Conservation (phyloP, 2,797 vertebrate genomes). For the Fundulus diaphanus region DNA sequence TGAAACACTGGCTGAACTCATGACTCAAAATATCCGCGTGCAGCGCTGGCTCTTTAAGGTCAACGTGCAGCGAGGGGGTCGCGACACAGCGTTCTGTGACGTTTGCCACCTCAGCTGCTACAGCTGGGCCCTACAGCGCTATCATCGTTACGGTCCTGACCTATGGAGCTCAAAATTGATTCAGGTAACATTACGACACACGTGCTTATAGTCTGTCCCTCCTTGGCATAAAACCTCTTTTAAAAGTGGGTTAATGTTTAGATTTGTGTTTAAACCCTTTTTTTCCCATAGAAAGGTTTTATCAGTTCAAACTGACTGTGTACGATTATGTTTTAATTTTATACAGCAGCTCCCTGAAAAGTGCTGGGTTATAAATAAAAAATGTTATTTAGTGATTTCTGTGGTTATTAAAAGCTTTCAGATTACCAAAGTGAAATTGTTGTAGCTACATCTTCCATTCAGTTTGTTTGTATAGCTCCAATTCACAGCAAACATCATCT, state of each 20-base stretch:
- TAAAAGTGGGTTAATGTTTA: constrained; percentile 34
- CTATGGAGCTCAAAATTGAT: constrained; percentile 79
- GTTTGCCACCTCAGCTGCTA: constrained; percentile 78
- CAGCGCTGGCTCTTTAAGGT: constrained; percentile 89
- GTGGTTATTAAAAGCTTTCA: background rate
- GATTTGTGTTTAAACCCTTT: constrained; percentile 26
- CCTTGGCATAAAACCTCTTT: constrained; percentile 24
- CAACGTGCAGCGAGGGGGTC: constrained; percentile 78
- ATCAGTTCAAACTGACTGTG: constrained; percentile 39
- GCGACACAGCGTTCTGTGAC: constrained; percentile 88
- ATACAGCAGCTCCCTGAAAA: constrained; percentile 38
- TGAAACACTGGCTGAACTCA: constrained; percentile 78
- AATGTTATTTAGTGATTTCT: constrained; percentile 39
- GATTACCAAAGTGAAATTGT: constrained; percentile 24
- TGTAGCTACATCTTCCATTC: background rate
- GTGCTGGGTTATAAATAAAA: constrained; percentile 39
- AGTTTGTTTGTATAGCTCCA: background rate
- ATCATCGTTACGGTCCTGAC: constrained; percentile 52
- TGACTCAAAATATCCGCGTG: constrained; percentile 82
- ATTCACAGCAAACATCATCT: background rate
- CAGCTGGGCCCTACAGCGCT: constrained; percentile 77
- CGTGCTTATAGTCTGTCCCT: constrained; percentile 10
- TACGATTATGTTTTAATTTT: constrained; percentile 49
- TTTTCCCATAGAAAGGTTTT: constrained; percentile 30
- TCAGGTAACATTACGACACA: constrained; percentile 75